Evolutionary conservation across 2,797 vertebrate genomes (phyloP), one percentile per base, ranked within the genome.

Genomic region (Carduelis carduelis): DNA sequence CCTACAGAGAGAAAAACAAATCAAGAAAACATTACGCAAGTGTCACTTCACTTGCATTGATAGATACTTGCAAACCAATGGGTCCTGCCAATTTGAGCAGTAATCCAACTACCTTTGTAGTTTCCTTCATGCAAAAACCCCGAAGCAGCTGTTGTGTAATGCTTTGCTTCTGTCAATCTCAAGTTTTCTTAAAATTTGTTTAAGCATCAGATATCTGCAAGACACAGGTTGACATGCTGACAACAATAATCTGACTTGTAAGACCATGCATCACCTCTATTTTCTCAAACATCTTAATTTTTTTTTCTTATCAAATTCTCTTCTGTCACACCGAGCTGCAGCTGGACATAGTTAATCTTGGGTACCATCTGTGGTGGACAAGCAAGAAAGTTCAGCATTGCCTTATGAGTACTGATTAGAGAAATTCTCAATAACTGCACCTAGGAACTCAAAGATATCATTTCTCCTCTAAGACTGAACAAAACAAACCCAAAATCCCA

Each of bases 1-100:
- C 53, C 84, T 90, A 81, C 69, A 34, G 91, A 68, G 65, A 95
- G 95, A 92, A 90, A 94, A 95, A 80, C 78, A 92, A 77, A 70
- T n/a, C 66, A 37, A 87, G 90, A 96, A 87, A 80, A 74, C 72
- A 71, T 96, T 96, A 95, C 28, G 14, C 96, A 97, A 96, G 79
- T 72, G n/a, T 88, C 57, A 50, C 19, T 89, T 81, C 70, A 49
- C 66, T 85, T 47, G 77, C 77, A 84, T 65, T 37, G 91, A 91
- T 83, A 64, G 95, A 70, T 64, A 44, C 47, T 41, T 12, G 30
- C 65, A 76, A 89, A 75, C 63, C 57, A 15, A 66, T 55, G 7
- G 15, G 14, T 44, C 77, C 70, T 60, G 49, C 75, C 75, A 39
- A 14, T 34, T 39, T 14, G 9, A 74, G 87, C 4, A 32, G 76